These are phyloP conservation scores for Drosophila prolongata DNA, from an alignment of 2,888 invertebrate species.

Conservation along the genomic window DNA sequence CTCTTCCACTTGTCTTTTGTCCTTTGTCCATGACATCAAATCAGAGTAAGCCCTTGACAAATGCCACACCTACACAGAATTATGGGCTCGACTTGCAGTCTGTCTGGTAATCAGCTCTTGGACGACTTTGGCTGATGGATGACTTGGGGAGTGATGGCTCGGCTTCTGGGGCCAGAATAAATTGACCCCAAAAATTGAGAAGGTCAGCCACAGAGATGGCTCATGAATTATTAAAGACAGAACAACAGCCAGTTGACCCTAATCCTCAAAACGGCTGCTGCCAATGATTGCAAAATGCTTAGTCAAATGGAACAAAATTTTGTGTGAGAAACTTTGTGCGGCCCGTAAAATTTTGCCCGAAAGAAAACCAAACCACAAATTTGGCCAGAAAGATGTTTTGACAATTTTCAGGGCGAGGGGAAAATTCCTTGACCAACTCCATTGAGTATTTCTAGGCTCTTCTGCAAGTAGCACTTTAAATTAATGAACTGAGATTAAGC, in stretches of 20 bases:
- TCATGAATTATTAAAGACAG: constrained; percentile 74
- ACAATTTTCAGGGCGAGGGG: constrained; percentile 31
- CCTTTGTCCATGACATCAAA: constrained; percentile 40
- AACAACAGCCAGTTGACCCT: constrained; percentile 60
- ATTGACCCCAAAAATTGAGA: constrained; percentile 63
- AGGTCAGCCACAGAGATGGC: constrained; percentile 71
- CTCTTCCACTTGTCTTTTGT: constrained; percentile 1
- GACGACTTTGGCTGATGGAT: constrained; percentile 43
- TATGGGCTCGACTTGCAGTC: constrained; percentile 16
- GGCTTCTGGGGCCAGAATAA: constrained; percentile 29
- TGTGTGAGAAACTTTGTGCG: constrained; percentile 22
- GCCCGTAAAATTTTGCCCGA: constrained; percentile 9
- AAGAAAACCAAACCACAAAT: constrained; percentile 16
- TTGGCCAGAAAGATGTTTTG: constrained; percentile 58
- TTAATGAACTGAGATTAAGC: constrained; percentile 80
- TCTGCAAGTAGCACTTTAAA: constrained; percentile 75
- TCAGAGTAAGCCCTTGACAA: constrained; percentile 46
- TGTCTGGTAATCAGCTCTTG: constrained; percentile 14
- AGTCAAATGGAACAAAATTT: constrained; percentile 67
- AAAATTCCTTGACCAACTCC: constrained; percentile 26
- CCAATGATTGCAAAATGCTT: constrained; percentile 67
- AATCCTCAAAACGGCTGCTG: constrained; percentile 57
- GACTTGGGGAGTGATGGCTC: constrained; percentile 14
- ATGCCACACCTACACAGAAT: constrained; percentile 23
- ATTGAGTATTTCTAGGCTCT: constrained; percentile 22